phyloP scores from a whole-genome alignment of 2,113 vertebrate genomes.

The Heterochromis multidens region DNA sequence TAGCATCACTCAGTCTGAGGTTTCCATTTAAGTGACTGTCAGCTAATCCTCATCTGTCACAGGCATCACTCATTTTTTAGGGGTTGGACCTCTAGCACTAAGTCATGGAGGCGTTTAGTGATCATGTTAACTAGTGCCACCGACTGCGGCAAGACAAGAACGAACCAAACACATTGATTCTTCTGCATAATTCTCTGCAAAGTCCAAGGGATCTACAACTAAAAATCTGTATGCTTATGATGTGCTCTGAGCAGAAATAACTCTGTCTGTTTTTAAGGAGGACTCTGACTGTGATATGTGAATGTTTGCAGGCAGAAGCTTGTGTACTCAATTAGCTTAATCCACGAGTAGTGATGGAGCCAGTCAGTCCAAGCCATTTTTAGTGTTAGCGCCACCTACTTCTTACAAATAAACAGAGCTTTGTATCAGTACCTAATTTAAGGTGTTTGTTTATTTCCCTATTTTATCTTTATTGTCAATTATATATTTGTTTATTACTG shows the following conservation, averaged over 20 bases:
- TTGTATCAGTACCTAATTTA: neutral
- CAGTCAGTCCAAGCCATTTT: neutral
- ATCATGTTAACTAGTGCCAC: neutral
- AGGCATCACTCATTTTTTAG: neutral
- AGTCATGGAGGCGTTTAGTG: neutral
- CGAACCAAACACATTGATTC: neutral
- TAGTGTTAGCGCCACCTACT: neutral
- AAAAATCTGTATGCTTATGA: neutral
- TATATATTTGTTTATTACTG: neutral
- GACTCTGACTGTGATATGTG: neutral
- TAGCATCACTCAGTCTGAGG: neutral
- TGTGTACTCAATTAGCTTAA: neutral
- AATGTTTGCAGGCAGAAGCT: neutral
- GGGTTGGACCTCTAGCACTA: neutral
- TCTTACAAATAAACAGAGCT: neutral
- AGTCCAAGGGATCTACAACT: neutral
- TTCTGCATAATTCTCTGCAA: too few species aligned
- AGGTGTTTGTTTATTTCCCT: neutral
- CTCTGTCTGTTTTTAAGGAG: neutral
- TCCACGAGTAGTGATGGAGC: neutral
- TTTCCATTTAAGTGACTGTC: neutral
- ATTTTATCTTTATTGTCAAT: accelerated
- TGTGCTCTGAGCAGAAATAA: neutral
- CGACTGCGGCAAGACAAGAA: neutral
- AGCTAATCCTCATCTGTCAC: neutral